phyloP scores from a whole-genome alignment of 2,797 vertebrate genomes.

The Benthosema pterotum region DNA sequence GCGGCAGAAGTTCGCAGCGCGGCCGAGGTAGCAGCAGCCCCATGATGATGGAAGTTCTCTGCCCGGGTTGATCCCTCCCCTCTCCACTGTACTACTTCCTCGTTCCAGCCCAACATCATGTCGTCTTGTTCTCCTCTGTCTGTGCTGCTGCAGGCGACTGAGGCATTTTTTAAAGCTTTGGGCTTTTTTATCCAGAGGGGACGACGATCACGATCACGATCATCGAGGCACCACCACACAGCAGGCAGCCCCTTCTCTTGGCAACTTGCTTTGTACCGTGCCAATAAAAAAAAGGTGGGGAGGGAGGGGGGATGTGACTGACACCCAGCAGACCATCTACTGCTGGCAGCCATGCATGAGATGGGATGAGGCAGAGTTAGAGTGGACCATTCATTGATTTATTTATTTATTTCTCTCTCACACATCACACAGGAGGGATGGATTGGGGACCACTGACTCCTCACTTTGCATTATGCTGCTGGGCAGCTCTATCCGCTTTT shows the following conservation, averaged over 20 bases:
- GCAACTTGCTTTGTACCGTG: constrained; percentile 83
- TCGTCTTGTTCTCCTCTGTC: constrained; percentile 27
- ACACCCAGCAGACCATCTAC: constrained; percentile 84
- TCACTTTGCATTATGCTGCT: constrained; percentile 63
- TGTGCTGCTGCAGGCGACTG: constrained; percentile 65
- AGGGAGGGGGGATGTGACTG: no score
- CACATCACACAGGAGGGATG: constrained; percentile 63
- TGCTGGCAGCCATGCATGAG: constrained; percentile 87
- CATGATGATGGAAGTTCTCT: constrained; percentile 79
- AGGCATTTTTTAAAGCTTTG: constrained; percentile 74
- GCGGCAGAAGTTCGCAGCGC: constrained; percentile 82
- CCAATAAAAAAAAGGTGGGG: constrained; percentile 84
- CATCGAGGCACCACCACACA: constrained; percentile 72
- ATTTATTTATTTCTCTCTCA: constrained; percentile 64
- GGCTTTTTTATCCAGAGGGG: constrained; percentile 83
- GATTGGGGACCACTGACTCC: constrained; percentile 41
- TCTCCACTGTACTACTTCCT: constrained; percentile 91
- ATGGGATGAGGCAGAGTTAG: constrained; percentile 81
- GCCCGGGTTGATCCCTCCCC: constrained; percentile 89
- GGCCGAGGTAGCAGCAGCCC: constrained; percentile 81
- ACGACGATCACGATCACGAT: no score
- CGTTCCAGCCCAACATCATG: constrained; percentile 91
- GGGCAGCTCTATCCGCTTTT: constrained; percentile 59
- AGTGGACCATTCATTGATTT: constrained; percentile 83
- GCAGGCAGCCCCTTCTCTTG: no score